A percentile compares a stretch with the other conserved stretches of the same genome.
Evolutionary conservation across 2,888 invertebrate species (phyloP).

Genomic region (Tachystola acroxantha): DNA sequence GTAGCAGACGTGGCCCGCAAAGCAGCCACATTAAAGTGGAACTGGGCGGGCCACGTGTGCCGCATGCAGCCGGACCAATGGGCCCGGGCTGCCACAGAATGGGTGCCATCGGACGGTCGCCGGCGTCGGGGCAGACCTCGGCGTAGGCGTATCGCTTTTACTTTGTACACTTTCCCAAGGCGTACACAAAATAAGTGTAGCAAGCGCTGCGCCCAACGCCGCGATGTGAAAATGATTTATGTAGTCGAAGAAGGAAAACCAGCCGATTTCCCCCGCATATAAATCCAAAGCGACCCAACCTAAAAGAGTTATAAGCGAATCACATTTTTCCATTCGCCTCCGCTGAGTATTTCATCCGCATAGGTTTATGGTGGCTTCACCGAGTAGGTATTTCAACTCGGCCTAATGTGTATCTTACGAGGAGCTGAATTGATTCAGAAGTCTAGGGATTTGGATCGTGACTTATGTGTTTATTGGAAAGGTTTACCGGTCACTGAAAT

Average conservation of each 20-base stretch:
- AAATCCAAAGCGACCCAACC: conserved; percentile 40
- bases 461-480: neutral
- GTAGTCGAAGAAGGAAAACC: conserved; percentile 51
- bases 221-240: conserved; percentile 65
- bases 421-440: conserved; percentile 2
- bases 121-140: no score
- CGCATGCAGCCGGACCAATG: no score
- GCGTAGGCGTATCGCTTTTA: conserved; percentile 23
- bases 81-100: no score
- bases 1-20: no score
- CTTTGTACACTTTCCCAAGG: conserved; percentile 30
- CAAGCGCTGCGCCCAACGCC: conserved; percentile 18
- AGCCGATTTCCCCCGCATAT: conserved; percentile 45
- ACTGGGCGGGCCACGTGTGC: no score
- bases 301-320: conserved; percentile 58
- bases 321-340: conserved; percentile 45
- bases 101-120: no score
- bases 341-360: conserved; percentile 20
- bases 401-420: conserved; percentile 10
- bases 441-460: neutral
- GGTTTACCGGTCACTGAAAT: neutral
- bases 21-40: no score
- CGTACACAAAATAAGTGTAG: conserved; percentile 33
- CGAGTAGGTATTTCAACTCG: conserved; percentile 8
- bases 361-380: conserved; percentile 12